Conservation (phyloP, 1,140 invertebrate genomes). For the Pseudomyrmex pallidus region DNA sequence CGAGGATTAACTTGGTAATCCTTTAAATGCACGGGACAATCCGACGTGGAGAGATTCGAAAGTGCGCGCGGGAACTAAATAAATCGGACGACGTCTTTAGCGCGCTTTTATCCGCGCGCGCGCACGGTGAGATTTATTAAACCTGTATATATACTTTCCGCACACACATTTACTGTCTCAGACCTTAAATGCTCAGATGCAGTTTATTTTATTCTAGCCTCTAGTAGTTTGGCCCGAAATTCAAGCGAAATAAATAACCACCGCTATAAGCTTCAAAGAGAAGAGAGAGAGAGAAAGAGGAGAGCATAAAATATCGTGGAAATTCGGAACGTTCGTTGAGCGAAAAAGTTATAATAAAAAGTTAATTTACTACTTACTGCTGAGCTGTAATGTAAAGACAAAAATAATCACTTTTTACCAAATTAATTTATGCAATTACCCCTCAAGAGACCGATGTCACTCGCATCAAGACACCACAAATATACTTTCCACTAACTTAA, state of each 20-base stretch:
- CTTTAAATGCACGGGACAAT: slow-evolving; percentile 63
- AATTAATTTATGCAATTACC: too few species aligned
- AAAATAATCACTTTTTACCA: too few species aligned
- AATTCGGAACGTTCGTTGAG: too few species aligned
- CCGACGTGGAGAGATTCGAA: slow-evolving; percentile 53
- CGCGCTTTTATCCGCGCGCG: slow-evolving; percentile 64
- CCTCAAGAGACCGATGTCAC: too few species aligned
- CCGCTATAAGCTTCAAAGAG: not conserved
- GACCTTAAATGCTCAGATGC: slow-evolving; percentile 42
- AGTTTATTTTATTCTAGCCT: slow-evolving; percentile 41
- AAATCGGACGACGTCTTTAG: slow-evolving; percentile 68
- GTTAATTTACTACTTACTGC: too few species aligned
- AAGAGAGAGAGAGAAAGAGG: not conserved
- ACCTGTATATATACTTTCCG: slow-evolving; percentile 49
- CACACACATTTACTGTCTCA: slow-evolving; percentile 18
- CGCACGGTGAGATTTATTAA: slow-evolving; percentile 71
- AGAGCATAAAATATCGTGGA: too few species aligned
- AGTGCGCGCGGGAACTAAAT: slow-evolving; percentile 49
- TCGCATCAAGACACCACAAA: too few species aligned
- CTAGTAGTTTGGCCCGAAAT: slow-evolving; percentile 33
- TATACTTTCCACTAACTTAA: too few species aligned
- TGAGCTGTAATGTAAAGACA: too few species aligned
- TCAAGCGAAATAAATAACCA: slow-evolving; percentile 49
- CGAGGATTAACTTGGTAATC: slow-evolving; percentile 67
- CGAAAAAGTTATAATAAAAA: too few species aligned